A percentile compares a stretch with the other conserved stretches of the same genome.
phyloP scores from a whole-genome alignment of 2,113 vertebrate species.

The Daboia siamensis region DNA sequence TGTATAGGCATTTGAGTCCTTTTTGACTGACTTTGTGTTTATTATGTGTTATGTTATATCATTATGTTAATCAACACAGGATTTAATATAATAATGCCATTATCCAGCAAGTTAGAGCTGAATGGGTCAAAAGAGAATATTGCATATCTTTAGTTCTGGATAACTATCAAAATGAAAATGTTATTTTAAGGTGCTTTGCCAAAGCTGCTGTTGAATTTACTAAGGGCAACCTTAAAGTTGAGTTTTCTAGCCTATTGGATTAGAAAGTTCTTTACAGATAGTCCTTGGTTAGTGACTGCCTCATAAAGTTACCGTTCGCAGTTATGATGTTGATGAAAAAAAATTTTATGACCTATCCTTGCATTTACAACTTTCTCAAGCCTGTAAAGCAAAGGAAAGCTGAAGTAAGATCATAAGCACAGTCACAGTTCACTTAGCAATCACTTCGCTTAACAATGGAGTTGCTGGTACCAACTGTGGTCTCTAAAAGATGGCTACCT shows the following conservation, averaged over 20 bases:
- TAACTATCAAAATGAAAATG: neutral
- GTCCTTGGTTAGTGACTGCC: neutral
- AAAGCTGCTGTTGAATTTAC: neutral
- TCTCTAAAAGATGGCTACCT: neutral
- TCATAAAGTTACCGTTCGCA: neutral
- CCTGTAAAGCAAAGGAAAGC: neutral
- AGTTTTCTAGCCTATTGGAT: neutral
- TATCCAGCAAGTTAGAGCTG: neutral
- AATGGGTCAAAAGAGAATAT: neutral
- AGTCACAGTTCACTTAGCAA: neutral
- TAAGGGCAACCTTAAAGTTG: neutral
- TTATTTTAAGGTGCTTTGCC: neutral
- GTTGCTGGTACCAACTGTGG: neutral
- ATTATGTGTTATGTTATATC: neutral
- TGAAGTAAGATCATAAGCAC: neutral
- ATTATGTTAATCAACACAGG: neutral
- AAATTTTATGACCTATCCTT: neutral
- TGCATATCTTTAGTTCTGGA: neutral
- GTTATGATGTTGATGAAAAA: neutral
- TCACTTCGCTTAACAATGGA: neutral
- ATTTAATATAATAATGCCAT: neutral
- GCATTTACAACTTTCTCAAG: neutral
- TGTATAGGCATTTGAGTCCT: no score
- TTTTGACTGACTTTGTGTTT: no score
- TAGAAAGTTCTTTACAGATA: neutral